Conservation (phyloP, 2,113 vertebrate genomes). For the Bos indicus region DNA sequence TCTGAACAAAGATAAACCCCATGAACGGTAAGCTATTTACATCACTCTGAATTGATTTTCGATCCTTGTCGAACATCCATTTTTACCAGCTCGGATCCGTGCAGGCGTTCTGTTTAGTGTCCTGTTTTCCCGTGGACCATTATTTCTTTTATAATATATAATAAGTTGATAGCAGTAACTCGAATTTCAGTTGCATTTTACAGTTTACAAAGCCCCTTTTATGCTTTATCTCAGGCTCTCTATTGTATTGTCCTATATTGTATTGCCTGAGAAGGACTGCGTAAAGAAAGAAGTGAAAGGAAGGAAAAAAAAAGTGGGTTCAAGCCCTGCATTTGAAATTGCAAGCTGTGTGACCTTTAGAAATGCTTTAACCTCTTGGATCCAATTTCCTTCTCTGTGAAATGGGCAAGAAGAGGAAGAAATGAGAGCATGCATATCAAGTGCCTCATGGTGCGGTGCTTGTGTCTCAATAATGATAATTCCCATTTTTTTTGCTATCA, state of each 20-base stretch:
- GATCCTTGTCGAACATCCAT: slow-evolving; percentile 25
- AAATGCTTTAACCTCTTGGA: background rate
- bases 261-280: background rate
- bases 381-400: background rate
- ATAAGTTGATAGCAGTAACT: slow-evolving; percentile 41
- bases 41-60: slow-evolving; percentile 33
- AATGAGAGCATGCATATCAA: background rate
- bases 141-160: slow-evolving; percentile 40
- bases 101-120: background rate
- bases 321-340: background rate
- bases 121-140: background rate
- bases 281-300: background rate
- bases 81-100: background rate
- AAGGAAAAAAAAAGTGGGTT: background rate
- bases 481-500: background rate
- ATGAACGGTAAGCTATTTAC: slow-evolving; percentile 36
- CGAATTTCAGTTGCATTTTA: slow-evolving; percentile 19
- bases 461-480: background rate
- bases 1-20: slow-evolving; percentile 47
- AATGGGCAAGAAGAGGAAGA: background rate
- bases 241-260: background rate
- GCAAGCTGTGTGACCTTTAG: background rate
- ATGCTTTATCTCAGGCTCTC: slow-evolving; percentile 32
- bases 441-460: background rate
- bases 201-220: slow-evolving; percentile 38